A percentile compares a stretch with the other conserved stretches of the same genome.
Evolutionary conservation across 2,797 vertebrate genomes (phyloP).

Genomic region (Nannoperca australis): DNA sequence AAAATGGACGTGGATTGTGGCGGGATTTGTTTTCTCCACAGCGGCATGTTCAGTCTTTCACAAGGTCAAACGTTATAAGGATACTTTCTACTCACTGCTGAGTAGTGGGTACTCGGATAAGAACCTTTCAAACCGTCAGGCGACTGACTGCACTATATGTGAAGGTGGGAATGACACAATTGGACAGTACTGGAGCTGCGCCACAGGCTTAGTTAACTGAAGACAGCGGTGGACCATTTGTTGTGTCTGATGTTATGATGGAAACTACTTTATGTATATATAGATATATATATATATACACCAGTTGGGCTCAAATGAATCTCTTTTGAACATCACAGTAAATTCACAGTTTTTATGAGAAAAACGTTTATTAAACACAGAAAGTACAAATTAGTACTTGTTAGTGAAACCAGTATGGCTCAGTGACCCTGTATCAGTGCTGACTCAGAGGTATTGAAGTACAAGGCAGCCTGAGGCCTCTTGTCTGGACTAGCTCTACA

Average conservation of each 20-base stretch:
- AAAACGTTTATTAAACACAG: constrained; percentile 20
- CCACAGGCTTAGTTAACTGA: background rate
- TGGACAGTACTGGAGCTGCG: background rate
- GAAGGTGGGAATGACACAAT: background rate
- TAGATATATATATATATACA: background rate
- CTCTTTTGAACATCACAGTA: constrained; percentile 28
- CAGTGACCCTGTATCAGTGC: constrained; percentile 64
- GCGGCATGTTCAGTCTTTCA: background rate
- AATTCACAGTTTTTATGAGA: constrained; percentile 8
- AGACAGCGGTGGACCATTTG: background rate
- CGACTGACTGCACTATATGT: background rate
- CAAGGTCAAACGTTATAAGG: background rate
- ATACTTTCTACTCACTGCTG: background rate
- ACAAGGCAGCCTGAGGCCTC: constrained; percentile 49
- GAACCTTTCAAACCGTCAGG: background rate
- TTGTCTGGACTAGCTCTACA: constrained; percentile 24
- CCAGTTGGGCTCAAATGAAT: background rate
- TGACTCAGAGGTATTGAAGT: constrained; percentile 69
- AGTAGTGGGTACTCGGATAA: background rate
- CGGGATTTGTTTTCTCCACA: background rate
- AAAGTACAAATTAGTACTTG: constrained; percentile 26
- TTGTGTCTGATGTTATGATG: background rate
- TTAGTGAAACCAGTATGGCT: constrained; percentile 62
- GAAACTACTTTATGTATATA: background rate
- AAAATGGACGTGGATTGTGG: background rate